Percentiles rank a stretch among this genome's conserved stretches.
Evolutionary conservation across 1,140 invertebrate species (phyloP).

Genomic region (Microplitis mediator): DNA sequence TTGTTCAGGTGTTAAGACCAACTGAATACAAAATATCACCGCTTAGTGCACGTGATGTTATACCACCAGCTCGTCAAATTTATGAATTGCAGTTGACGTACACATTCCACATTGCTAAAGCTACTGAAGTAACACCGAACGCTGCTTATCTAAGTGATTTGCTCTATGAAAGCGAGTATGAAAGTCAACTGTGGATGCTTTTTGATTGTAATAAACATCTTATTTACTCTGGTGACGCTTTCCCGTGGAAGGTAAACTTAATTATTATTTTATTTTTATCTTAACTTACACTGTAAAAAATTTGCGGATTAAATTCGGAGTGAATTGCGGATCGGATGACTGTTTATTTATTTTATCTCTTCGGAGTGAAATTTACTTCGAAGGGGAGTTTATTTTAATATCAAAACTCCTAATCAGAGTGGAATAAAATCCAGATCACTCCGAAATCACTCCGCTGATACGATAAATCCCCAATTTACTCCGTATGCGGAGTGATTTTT

Average conservation of each 20-base stretch:
- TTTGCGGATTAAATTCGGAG: conserved; percentile 5
- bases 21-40: conserved; percentile 78
- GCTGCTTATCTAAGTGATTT: conserved; percentile 81
- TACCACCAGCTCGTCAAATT: conserved; percentile 85
- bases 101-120: conserved; percentile 81
- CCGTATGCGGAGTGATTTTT: no score
- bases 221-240: conserved; percentile 86
- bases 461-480: no score
- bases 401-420: no score
- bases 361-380: not conserved
- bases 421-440: no score
- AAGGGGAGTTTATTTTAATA: no score
- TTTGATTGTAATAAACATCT: conserved; percentile 92
- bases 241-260: conserved; percentile 74
- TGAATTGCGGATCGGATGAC: not conserved
- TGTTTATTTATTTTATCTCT: conserved; percentile 48
- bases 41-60: conserved; percentile 78
- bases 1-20: conserved; percentile 81
- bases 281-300: no score
- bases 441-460: no score
- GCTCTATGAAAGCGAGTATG: conserved; percentile 93
- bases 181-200: conserved; percentile 95
- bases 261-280: conserved; percentile 17
- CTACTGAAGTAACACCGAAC: conserved; percentile 82
- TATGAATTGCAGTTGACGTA: conserved; percentile 90